These are phyloP conservation scores for Gadus chalcogrammus DNA, from an alignment of 2,113 vertebrate species.

Conservation along the genomic window DNA sequence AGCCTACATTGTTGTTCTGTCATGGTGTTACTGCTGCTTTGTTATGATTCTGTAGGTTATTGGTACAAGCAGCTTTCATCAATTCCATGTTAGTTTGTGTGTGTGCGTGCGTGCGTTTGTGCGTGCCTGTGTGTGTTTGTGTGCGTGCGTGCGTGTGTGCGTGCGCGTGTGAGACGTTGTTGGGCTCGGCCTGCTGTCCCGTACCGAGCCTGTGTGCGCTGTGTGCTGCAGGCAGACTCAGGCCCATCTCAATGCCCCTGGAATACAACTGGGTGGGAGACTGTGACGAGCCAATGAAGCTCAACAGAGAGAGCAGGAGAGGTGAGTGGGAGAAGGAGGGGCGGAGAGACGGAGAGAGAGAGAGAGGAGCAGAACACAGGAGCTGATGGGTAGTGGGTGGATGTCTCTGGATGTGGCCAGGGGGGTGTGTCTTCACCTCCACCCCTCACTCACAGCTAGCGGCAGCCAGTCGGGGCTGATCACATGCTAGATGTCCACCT, in stretches of 20 bases:
- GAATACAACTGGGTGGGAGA: slow-evolving; percentile 99
- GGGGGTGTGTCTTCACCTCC: slow-evolving; percentile 27
- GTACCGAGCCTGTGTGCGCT: slow-evolving; percentile 43
- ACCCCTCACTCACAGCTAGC: slow-evolving; percentile 53
- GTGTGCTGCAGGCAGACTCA: slow-evolving; percentile 84
- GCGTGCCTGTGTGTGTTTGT: not conserved
- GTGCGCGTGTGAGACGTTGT: not conserved
- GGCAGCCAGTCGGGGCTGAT: no score
- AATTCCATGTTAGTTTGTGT: not conserved
- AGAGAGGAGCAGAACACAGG: slow-evolving; percentile 20
- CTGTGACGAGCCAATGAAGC: slow-evolving; percentile 94
- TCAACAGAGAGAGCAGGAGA: slow-evolving; percentile 96
- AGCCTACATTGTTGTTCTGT: no score
- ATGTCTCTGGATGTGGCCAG: slow-evolving; percentile 36
- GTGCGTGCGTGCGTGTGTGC: not conserved
- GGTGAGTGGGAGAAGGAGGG: slow-evolving; percentile 80
- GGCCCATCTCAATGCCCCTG: slow-evolving; percentile 98
- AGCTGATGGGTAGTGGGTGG: slow-evolving; percentile 17
- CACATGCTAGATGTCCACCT: no score
- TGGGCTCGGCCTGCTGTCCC: no score
- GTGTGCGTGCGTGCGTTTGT: not conserved
- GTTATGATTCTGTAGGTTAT: no score
- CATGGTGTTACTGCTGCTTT: no score
- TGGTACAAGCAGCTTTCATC: no score
- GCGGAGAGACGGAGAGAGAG: slow-evolving; percentile 40